Evolutionary conservation across 1,140 invertebrate species (phyloP).

Genomic region (Physella acuta): DNA sequence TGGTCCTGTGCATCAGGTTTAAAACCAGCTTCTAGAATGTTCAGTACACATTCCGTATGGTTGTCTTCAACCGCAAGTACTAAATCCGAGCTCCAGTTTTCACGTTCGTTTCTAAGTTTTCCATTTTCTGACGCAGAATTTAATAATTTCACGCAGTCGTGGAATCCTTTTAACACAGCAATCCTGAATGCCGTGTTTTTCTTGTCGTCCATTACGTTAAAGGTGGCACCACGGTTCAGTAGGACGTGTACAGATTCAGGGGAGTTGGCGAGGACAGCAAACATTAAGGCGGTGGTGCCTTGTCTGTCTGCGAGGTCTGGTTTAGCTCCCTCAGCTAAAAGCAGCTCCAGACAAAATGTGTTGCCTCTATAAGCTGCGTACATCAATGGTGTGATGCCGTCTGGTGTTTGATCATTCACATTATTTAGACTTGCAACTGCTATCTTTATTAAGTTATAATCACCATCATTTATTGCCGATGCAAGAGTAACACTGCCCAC

Average conservation of each 20-base stretch:
- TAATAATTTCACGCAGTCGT: neutral
- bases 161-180: neutral
- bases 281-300: constrained; percentile 1
- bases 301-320: neutral
- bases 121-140: no score
- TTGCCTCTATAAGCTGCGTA: no score
- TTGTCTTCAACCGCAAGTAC: neutral
- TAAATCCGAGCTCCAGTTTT: neutral
- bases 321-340: neutral
- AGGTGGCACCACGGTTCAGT: neutral
- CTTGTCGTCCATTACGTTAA: neutral
- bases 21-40: no score
- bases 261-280: neutral
- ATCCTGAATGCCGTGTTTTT: neutral
- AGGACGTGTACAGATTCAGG: neutral
- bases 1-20: neutral
- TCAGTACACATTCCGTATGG: neutral
- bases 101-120: neutral
- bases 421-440: no score
- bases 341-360: no score
- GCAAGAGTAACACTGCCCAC: no score
- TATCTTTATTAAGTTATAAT: no score
- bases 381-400: no score
- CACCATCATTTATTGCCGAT: no score
- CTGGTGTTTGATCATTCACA: no score